Evolutionary conservation across 2,888 invertebrate species (phyloP).

Genomic region (Plagodis dolabraria): DNA sequence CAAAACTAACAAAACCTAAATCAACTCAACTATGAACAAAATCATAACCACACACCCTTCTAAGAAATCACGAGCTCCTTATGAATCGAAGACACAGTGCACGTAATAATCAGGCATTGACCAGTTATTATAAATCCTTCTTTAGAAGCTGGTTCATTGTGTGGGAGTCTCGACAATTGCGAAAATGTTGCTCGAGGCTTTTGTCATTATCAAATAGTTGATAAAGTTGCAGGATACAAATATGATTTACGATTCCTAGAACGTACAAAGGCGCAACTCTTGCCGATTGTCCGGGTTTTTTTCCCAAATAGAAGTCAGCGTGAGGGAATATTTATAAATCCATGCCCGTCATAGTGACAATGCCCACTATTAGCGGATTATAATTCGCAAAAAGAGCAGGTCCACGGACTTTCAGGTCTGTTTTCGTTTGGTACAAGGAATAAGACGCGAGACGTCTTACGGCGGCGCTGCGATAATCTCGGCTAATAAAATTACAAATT

Average conservation of each 20-base stretch:
- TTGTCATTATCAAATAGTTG: slow-evolving; percentile 43
- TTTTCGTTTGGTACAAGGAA: slow-evolving; percentile 40
- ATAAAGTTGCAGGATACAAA: slow-evolving; percentile 68
- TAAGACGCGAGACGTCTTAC: slow-evolving; percentile 30
- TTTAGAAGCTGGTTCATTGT: slow-evolving; percentile 57
- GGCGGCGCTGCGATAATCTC: slow-evolving; percentile 10
- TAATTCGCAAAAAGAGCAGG: slow-evolving; percentile 81
- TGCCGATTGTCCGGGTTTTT: slow-evolving; percentile 65
- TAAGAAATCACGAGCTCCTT: slow-evolving; percentile 48
- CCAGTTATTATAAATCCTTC: slow-evolving; percentile 56
- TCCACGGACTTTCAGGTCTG: slow-evolving; percentile 60
- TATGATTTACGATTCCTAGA: slow-evolving; percentile 74
- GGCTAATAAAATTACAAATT: slow-evolving; percentile 8
- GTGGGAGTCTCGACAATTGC: slow-evolving; percentile 59
- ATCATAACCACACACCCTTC: slow-evolving; percentile 42
- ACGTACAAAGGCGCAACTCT: slow-evolving; percentile 69
- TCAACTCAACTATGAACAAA: slow-evolving; percentile 35
- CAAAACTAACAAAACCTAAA: slow-evolving; percentile 11
- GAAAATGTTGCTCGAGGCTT: slow-evolving; percentile 43
- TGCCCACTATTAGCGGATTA: slow-evolving; percentile 83
- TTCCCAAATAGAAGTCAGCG: slow-evolving; percentile 49
- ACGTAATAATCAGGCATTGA: slow-evolving; percentile 54
- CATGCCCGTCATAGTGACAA: slow-evolving; percentile 76
- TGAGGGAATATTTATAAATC: slow-evolving; percentile 56
- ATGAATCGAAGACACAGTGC: slow-evolving; percentile 43